Base-by-base conservation (phyloP, 2,888 invertebrate genomes). In the Heteromyza rotundicornis region DNA sequence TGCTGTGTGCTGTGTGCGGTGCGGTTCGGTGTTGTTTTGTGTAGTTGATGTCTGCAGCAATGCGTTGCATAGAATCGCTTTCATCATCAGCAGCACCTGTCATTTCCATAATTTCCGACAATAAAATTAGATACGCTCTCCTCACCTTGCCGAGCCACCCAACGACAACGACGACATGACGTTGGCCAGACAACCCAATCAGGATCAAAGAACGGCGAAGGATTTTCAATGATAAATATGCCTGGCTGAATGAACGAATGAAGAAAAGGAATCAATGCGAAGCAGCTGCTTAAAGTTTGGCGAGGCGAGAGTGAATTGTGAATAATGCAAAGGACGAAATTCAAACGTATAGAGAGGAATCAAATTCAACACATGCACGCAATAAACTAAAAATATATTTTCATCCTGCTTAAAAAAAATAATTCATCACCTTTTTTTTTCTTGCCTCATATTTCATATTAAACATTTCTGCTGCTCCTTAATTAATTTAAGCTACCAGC, bases 101-200 rank as follows among this genome's bases (percentile, higher is more conserved):
- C 66, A 67, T 70, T 70, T 67, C 66, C 69, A 67, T 69, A 68
- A 69, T 69, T 68, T 64, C 65, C 68, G 62, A 68, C 52, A 62
- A 64, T 64, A 65, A 65, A 70, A 67, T 62, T 62, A 64, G 63
- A 64, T 68, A 68, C 59, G 56, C 50, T 27, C 17, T 20, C 44
- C 40, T 55, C 60, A 57, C 53, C 57, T 59, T 56, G 55, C 44
- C 55, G n/a, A n/a, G n/a, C n/a, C n/a, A n/a, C n/a, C n/a, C n/a
- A n/a, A n/a, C n/a, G n/a, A n/a, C n/a, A n/a, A n/a, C n/a, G n/a
- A n/a, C n/a, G n/a, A n/a, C n/a, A n/a, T n/a, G n/a, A n/a, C 57
- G 27, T 56, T 58, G 60, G 56, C 2, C 60, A 51, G 60, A 57
- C 59, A 59, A 54, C 57, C 51, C 16, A 40, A 50, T 47, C 53